Conservation (phyloP, 2,888 invertebrate species). For the Sarcophaga subvicina region DNA sequence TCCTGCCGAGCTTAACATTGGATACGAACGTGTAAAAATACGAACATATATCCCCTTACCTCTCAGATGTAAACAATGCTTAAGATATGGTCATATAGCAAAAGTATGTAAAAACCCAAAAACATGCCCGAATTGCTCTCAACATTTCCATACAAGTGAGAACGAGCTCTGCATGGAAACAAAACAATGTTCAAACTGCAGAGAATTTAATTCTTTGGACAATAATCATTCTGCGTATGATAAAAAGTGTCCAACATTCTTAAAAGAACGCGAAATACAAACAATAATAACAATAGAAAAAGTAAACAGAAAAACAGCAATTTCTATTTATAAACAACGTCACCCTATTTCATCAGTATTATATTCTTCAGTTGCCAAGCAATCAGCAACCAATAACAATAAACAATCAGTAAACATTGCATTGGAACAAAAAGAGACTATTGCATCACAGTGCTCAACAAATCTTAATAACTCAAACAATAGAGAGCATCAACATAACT, state of each 20-base stretch:
- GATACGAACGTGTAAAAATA: background rate
- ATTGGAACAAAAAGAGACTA: too few species aligned
- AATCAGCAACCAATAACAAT: too few species aligned
- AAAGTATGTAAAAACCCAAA: too few species aligned
- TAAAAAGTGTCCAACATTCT: slow-evolving; percentile 9
- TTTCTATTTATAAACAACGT: background rate
- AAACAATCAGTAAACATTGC: too few species aligned
- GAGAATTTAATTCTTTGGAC: background rate
- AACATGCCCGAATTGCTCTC: background rate
- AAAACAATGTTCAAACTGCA: background rate
- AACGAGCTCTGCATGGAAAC: background rate
- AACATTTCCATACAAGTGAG: background rate
- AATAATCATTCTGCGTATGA: background rate
- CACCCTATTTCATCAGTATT: background rate
- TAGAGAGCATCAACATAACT: too few species aligned
- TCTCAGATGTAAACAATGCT: background rate
- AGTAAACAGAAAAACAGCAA: background rate
- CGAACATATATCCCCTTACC: background rate
- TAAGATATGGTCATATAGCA: background rate
- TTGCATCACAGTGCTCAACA: too few species aligned
- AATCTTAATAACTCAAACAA: too few species aligned
- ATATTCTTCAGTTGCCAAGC: too few species aligned
- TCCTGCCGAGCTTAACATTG: background rate
- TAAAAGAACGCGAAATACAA: slow-evolving; percentile 16
- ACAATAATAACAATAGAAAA: background rate